These are phyloP conservation scores for Parelbella ahira DNA, from an alignment of 2,888 invertebrate species.

Conservation along the genomic window DNA sequence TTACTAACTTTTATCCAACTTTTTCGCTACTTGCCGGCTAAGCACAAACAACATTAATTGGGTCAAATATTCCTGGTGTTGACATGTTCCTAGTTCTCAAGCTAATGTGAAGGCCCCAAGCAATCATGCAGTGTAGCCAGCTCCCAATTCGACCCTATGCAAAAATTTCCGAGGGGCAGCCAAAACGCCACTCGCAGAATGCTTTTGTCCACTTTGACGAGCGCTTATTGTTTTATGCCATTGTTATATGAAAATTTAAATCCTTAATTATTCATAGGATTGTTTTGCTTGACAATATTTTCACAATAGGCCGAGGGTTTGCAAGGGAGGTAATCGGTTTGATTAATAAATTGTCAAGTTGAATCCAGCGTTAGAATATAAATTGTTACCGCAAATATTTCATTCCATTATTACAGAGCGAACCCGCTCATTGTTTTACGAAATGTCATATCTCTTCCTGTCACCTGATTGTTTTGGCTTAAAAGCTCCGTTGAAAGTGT, in stretches of 20 bases:
- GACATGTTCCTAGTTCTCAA: conserved; percentile 1
- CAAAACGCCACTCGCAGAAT: conserved; percentile 67
- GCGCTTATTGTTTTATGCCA: conserved; percentile 76
- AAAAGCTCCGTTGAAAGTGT: conserved; percentile 32
- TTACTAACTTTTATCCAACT: neutral
- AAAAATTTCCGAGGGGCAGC: conserved; percentile 58
- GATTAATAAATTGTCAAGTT: conserved; percentile 81
- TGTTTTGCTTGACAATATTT: conserved; percentile 77
- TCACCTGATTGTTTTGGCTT: conserved; percentile 71
- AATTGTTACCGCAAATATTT: conserved; percentile 79
- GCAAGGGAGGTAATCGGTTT: conserved; percentile 77
- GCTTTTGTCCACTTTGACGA: conserved; percentile 75
- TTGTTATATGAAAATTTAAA: conserved; percentile 79
- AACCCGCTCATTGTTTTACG: conserved; percentile 76
- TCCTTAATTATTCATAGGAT: conserved; percentile 80
- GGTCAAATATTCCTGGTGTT: conserved; percentile 2
- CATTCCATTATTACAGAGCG: conserved; percentile 72
- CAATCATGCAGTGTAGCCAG: conserved; percentile 35
- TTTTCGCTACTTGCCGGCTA: neutral
- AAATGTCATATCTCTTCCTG: conserved; percentile 76
- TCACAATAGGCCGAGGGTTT: conserved; percentile 74
- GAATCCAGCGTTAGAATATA: conserved; percentile 78
- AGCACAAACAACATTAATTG: conserved; percentile 1
- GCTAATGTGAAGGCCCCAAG: conserved; percentile 4
- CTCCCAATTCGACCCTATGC: conserved; percentile 49